Base-by-base conservation (phyloP, 2,888 invertebrate species). In the Erpobdella octoculata region DNA sequence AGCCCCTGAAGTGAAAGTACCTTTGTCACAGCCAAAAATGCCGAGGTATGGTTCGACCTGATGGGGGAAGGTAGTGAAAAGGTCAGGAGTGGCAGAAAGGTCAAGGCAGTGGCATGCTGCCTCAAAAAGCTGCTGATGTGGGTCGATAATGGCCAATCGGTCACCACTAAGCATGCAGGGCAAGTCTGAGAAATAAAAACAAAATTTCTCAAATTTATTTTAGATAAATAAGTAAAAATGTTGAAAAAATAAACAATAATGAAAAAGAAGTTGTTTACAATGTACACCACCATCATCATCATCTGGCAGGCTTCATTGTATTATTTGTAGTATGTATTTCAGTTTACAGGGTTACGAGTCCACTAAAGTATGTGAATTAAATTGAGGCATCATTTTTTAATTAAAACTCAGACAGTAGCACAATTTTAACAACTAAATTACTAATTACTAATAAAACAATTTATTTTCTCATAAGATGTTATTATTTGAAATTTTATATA, bases 41-140 rank as follows among this genome's bases (percentile, higher is more conserved):
- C 75, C 76, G 31, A 78, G 62, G 73, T 74, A 81, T 18, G 80
- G 80, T 46, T 77, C 75, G 66, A 81, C 78, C 73, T 81, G 81
- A 58, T 79, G 68, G 0, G 71, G 64, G 4, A 73, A 48, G 12
- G 68, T 53, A 25, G 48, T 31, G 18, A 73, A 36, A n/a, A 74
- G 72, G 18, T 73, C 72, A 6, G 37, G 58, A 8, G 70, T 65
- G 59, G 74, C 73, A 2, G 58, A 9, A 25, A 76, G 64, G 67
- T 71, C 71, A 73, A 76, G 74, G 31, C 72, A 61, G 73, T 74
- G 73, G 28, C 73, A 73, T 8, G 75, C 72, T 1, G 72, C 59
- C 2, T 72, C 46, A 62, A 78, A 77, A 69, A 72, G 73, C 21
- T 69, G 71, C 67, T 78, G 76, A 67, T 77, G 78, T 1, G 81